A percentile compares a stretch with the other conserved stretches of the same genome.
phyloP scores from a whole-genome alignment of 2,797 vertebrate genomes.

The Eidolon dupreanum region DNA sequence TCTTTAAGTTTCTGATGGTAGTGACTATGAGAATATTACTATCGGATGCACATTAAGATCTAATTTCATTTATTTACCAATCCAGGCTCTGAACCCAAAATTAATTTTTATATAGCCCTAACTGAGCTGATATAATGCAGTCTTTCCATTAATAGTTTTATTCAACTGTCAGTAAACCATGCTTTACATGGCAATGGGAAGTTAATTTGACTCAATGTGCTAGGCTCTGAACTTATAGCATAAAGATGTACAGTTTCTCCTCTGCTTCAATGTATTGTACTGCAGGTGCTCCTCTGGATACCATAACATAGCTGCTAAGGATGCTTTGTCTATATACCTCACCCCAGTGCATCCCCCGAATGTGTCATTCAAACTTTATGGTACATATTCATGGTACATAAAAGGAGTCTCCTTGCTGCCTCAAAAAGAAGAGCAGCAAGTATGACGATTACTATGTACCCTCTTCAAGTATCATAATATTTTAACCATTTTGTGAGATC shows the following conservation, averaged over 20 bases:
- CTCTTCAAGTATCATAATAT: not conserved
- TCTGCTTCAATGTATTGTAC: not conserved
- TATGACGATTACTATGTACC: not conserved
- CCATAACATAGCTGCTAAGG: not conserved
- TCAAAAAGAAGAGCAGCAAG: not conserved
- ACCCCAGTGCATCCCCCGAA: not conserved
- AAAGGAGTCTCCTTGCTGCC: not conserved
- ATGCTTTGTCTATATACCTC: not conserved
- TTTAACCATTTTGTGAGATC: not conserved
- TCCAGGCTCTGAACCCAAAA: not conserved
- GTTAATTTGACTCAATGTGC: not conserved
- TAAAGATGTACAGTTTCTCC: not conserved
- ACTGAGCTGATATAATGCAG: not conserved
- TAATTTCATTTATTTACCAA: constrained; percentile 17
- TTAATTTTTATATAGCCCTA: not conserved
- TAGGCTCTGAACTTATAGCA: not conserved
- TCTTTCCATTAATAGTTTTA: not conserved
- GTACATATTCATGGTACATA: not conserved
- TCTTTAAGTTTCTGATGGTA: not conserved
- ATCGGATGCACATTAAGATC: not conserved
- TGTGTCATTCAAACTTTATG: not conserved
- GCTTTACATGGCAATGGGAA: not conserved
- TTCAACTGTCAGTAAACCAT: not conserved
- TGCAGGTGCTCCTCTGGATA: not conserved
- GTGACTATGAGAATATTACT: not conserved